A percentile compares a stretch with the other conserved stretches of the same genome.
phyloP scores from a whole-genome alignment of 1,140 invertebrate species.

The Drosophila pseudoobscura region DNA sequence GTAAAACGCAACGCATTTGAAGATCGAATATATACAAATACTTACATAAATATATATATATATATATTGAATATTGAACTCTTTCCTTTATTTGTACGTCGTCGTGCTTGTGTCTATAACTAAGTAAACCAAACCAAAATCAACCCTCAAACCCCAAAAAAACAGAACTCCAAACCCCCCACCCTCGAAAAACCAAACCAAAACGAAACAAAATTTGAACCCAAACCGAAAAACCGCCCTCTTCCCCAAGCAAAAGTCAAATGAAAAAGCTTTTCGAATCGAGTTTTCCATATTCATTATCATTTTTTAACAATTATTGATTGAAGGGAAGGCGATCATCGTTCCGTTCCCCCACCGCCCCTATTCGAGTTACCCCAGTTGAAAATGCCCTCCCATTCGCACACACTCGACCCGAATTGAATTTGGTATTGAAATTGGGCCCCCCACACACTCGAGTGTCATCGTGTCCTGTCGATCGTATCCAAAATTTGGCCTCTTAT shows the following conservation, averaged over 20 bases:
- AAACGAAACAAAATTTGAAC: too few species aligned
- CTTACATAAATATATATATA: slow-evolving; percentile 58
- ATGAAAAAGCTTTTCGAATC: slow-evolving; percentile 41
- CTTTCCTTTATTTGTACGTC: slow-evolving; percentile 73
- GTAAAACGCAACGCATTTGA: slow-evolving; percentile 76
- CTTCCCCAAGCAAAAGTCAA: slow-evolving; percentile 31
- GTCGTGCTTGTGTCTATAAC: slow-evolving; percentile 78
- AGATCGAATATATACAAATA: slow-evolving; percentile 63
- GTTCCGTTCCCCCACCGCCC: too few species aligned
- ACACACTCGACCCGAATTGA: too few species aligned
- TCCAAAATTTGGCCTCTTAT: too few species aligned
- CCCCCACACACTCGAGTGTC: too few species aligned
- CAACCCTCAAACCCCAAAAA: not conserved
- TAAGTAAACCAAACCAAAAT: slow-evolving; percentile 56
- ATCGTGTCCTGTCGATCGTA: too few species aligned
- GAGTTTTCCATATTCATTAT: slow-evolving; percentile 46
- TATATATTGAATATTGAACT: slow-evolving; percentile 67
- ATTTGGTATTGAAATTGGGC: too few species aligned
- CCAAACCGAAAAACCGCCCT: slow-evolving; percentile 21
- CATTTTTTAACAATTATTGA: slow-evolving; percentile 51
- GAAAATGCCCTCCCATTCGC: too few species aligned
- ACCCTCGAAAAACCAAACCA: slow-evolving; percentile 21
- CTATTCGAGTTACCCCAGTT: too few species aligned
- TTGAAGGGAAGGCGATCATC: too few species aligned
- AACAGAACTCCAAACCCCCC: not conserved